Evolutionary conservation across 2,797 vertebrate species (phyloP), one percentile per base, ranked within the genome.

Genomic region (Sebastolobus altivelis): DNA sequence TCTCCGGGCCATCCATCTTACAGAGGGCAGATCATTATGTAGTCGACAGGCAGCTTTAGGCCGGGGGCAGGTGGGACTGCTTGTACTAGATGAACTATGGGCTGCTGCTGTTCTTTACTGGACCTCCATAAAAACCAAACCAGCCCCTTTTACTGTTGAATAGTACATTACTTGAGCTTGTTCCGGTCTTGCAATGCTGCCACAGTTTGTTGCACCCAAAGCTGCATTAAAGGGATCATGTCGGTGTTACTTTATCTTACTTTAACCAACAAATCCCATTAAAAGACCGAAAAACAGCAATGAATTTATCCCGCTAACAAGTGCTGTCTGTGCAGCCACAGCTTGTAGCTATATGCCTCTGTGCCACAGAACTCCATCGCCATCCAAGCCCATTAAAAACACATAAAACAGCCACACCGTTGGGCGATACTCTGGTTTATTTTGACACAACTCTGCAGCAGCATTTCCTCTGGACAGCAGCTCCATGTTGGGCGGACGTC

Each of bases 1-100:
- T 91, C 92, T 94, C 80, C 25, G 73, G 86, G 92, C 92, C 89
- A 95, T 96, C 93, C 91, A 94, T 95, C 95, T 94, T 94, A 81
- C 72, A 89, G 82, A 88, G 91, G 85, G 89, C 65, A 88, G 90
- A 95, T 95, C 94, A 95, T 95, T 96, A 95, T 89, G 87, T 85
- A 92, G 93, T 90, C 77, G 90, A 91, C 92, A 94, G 88, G 91
- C 87, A 88, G 89, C 89, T 94, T 94, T 92, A 90, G 86, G 90
- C 92, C 73, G 20, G 74, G 82, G 92, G 82, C 87, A 91, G 88
- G 87, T 91, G 91, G 88, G 92, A 93, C 80, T 81, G 77, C 87
- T 79, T 88, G 84, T 90, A 76, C 79, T 38, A 75, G 80, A 91
- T 94, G 93, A 90, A 93, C 92, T 92, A 86, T 87, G 73, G 86